Conservation (phyloP, 2,797 vertebrate genomes). For the Pseudochirops corinnae region DNA sequence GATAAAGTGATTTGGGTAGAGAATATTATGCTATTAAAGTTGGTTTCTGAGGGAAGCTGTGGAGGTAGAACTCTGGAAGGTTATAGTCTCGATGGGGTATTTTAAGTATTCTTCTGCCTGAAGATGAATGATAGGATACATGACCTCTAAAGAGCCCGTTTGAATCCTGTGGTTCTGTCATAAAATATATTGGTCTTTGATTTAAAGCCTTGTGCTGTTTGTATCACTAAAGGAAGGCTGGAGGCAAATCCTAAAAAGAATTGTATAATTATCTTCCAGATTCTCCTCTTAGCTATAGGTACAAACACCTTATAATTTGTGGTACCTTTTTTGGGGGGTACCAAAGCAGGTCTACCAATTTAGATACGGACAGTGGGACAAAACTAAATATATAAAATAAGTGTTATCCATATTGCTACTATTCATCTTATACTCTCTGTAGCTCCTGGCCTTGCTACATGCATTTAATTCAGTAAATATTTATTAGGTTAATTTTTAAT, state of each 20-base stretch:
- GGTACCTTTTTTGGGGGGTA: not conserved
- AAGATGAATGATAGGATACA: not conserved
- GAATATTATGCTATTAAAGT: not conserved
- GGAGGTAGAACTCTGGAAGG: not conserved
- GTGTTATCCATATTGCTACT: not conserved
- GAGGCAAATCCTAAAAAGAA: not conserved
- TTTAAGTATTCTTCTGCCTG: not conserved
- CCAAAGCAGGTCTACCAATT: not conserved
- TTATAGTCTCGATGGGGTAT: not conserved
- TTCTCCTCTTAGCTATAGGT: not conserved
- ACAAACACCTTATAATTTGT: not conserved
- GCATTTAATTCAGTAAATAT: not conserved
- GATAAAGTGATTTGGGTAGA: not conserved
- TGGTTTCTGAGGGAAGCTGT: not conserved
- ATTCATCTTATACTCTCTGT: not conserved
- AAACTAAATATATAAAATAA: not conserved
- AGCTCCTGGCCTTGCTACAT: not conserved
- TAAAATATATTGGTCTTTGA: not conserved
- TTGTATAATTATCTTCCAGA: not conserved
- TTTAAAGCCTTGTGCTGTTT: not conserved
- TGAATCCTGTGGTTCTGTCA: not conserved
- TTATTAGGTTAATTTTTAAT: not conserved
- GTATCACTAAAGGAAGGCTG: not conserved
- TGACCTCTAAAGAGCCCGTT: not conserved
- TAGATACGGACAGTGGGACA: not conserved